Evolutionary conservation across 2,113 vertebrate genomes (phyloP).

Genomic region (Daboia siamensis): DNA sequence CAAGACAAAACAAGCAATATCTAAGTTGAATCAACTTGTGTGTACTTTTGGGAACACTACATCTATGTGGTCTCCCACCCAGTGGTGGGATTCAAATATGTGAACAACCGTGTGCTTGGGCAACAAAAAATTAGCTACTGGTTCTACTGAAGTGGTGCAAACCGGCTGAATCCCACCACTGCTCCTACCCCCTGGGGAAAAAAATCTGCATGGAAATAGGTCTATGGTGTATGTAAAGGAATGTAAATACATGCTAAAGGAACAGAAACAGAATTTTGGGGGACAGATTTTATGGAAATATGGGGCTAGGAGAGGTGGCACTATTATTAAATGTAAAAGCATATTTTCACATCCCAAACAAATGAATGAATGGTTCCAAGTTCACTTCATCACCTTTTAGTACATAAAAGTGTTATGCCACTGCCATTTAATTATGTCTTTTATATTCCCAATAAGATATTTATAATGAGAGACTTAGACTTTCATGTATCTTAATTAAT

Average conservation of each 20-base stretch:
- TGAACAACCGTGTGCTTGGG: no score
- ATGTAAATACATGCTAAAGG: background rate
- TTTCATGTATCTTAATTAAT: conserved; percentile 69
- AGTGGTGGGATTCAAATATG: no score
- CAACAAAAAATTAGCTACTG: no score
- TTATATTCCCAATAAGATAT: conserved; percentile 61
- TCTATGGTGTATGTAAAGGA: background rate
- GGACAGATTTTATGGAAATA: background rate
- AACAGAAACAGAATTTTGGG: background rate
- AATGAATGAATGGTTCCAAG: conserved; percentile 34
- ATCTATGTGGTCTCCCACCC: background rate
- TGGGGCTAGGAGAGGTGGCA: background rate
- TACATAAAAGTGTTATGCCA: conserved; percentile 48
- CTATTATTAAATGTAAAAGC: background rate
- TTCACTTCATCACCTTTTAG: conserved; percentile 40
- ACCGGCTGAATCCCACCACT: no score
- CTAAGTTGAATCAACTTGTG: background rate
- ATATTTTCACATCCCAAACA: conserved; percentile 6
- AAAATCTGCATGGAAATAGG: background rate
- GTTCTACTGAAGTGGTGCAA: no score
- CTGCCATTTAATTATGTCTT: conserved; percentile 56
- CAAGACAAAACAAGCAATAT: background rate
- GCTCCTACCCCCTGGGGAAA: background rate
- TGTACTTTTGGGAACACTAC: background rate
- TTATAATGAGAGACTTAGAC: conserved; percentile 69